Percentiles rank a stretch among this genome's conserved stretches.
phyloP scores from a whole-genome alignment of 2,797 vertebrate genomes.

The Protosalanx chinensis region DNA sequence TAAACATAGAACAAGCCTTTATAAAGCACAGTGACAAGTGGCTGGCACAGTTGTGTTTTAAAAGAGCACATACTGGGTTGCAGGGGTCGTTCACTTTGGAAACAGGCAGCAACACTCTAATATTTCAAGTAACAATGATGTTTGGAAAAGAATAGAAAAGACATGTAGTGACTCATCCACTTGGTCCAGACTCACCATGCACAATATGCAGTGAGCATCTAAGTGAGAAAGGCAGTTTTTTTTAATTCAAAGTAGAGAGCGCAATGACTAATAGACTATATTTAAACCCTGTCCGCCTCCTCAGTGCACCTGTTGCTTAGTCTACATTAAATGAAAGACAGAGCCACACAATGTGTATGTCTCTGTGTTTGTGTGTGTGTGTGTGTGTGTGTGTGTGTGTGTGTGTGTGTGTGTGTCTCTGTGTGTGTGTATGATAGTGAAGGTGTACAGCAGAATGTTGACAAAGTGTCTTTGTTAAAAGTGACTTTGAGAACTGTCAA shows the following conservation, averaged over 20 bases:
- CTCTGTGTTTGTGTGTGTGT: slow-evolving; percentile 1
- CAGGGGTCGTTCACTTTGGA: neutral
- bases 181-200: neutral
- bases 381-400: neutral
- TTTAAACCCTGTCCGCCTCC: neutral
- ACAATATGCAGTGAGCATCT: neutral
- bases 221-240: neutral
- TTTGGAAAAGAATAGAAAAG: too few species aligned
- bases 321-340: neutral
- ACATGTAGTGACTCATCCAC: neutral
- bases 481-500: neutral
- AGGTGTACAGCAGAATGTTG: neutral
- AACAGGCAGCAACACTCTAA: too few species aligned
- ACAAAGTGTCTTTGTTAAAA: neutral
- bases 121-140: too few species aligned
- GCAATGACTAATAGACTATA: neutral
- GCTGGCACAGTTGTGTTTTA: slow-evolving; percentile 30
- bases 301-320: neutral
- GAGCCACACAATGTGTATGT: neutral
- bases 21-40: slow-evolving; percentile 34
- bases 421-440: neutral
- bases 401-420: neutral
- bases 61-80: neutral
- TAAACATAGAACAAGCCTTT: slow-evolving; percentile 59
- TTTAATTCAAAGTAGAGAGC: neutral